phyloP scores from a whole-genome alignment of 2,113 vertebrate species.

The Neogale vison region DNA sequence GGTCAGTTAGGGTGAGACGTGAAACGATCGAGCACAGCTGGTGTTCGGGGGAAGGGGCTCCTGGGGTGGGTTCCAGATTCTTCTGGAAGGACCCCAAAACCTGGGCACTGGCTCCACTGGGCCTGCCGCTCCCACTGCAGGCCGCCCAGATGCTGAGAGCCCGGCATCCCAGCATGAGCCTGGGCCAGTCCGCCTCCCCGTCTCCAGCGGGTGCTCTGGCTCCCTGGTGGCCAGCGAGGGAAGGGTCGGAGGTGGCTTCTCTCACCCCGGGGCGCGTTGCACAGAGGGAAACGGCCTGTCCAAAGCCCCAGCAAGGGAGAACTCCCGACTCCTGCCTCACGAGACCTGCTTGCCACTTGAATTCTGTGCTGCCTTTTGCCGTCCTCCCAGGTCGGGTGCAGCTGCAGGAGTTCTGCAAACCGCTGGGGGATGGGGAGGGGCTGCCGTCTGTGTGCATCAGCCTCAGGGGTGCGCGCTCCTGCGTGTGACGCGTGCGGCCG shows the following conservation, averaged over 20 bases:
- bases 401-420: neutral
- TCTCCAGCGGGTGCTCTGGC: neutral
- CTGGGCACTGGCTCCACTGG: neutral
- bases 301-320: neutral
- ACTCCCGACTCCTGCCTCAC: accelerated
- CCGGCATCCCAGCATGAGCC: neutral
- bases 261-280: neutral
- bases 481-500: accelerated
- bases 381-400: accelerated
- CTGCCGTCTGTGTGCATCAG: neutral
- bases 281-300: neutral
- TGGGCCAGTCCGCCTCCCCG: neutral
- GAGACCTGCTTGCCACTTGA: neutral
- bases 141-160: no score
- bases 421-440: accelerated
- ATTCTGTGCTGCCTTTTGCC: neutral
- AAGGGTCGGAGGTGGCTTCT: no score
- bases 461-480: neutral
- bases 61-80: neutral
- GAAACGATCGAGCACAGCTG: neutral
- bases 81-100: neutral
- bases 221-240: neutral
- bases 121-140: accelerated
- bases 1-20: accelerated
- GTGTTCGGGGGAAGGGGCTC: neutral